Evolutionary conservation across 2,797 vertebrate species (phyloP).

Genomic region (Alectoris magna): DNA sequence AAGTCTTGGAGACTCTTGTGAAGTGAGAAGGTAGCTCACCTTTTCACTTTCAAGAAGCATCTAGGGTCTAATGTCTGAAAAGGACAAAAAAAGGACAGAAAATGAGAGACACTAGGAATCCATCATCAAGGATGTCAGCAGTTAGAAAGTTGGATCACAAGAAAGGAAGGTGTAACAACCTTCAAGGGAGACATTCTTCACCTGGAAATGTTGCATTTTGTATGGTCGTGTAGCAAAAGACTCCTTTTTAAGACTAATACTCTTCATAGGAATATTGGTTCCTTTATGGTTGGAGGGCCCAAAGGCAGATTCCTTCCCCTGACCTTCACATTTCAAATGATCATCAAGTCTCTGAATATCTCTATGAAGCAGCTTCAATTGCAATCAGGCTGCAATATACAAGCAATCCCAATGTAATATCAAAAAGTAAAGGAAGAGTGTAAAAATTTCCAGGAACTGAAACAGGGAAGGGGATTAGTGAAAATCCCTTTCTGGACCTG

Average conservation of each 20-base stretch:
- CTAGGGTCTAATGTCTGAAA: neutral
- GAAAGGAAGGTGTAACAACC: neutral
- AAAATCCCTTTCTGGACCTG: neutral
- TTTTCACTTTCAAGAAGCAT: neutral
- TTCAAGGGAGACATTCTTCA: conserved; percentile 49
- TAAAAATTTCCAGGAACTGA: neutral
- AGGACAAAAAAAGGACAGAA: conserved; percentile 17
- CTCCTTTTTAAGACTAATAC: conserved; percentile 16
- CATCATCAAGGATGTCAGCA: neutral
- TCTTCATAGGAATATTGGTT: conserved; percentile 16
- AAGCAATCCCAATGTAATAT: neutral
- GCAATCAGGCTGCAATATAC: neutral
- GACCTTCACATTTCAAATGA: conserved; percentile 23
- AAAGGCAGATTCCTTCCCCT: conserved; percentile 1
- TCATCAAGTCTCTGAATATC: neutral
- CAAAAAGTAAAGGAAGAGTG: neutral
- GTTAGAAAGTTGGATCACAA: neutral
- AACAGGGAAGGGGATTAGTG: neutral
- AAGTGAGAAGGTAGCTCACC: neutral
- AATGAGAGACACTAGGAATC: neutral
- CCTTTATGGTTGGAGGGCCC: neutral
- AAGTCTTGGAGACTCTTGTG: neutral
- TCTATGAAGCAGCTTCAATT: neutral
- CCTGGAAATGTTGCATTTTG: neutral
- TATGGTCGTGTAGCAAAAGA: neutral